Evolutionary conservation across 2,888 invertebrate species (phyloP).

Genomic region (Protula sp.): DNA sequence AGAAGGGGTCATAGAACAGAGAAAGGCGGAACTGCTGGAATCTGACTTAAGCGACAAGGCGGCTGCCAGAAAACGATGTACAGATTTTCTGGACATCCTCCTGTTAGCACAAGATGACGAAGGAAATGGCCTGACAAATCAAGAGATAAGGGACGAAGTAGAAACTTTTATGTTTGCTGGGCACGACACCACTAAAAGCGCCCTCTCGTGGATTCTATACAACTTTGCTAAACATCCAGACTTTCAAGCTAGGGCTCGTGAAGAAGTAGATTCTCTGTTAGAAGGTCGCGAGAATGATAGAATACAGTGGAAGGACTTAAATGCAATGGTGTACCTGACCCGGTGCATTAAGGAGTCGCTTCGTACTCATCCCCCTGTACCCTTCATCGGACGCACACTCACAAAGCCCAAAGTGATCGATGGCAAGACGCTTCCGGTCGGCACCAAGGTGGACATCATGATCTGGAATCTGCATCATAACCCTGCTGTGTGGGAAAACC

Average conservation of each 20-base stretch:
- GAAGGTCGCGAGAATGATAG: background rate
- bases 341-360: background rate
- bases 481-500: slow-evolving; percentile 4
- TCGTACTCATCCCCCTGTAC: background rate
- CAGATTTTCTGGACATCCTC: slow-evolving; percentile 8
- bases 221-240: background rate
- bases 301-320: background rate
- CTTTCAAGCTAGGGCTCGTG: background rate
- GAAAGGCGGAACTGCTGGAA: too few species aligned
- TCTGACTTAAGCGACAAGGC: too few species aligned
- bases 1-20: too few species aligned
- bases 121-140: slow-evolving; percentile 1
- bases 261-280: background rate
- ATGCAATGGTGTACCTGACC: background rate
- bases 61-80: background rate
- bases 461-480: slow-evolving; percentile 2
- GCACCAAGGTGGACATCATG: background rate
- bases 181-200: slow-evolving; percentile 9
- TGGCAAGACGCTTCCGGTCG: background rate
- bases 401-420: background rate
- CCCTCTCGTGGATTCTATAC: slow-evolving; percentile 4
- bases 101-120: background rate
- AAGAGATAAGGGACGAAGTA: slow-evolving; percentile 5
- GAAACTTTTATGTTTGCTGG: slow-evolving; percentile 11
- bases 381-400: background rate